These are phyloP conservation scores for Syngnathus scovelli DNA, from an alignment of 2,113 vertebrate genomes.

Conservation along the genomic window DNA sequence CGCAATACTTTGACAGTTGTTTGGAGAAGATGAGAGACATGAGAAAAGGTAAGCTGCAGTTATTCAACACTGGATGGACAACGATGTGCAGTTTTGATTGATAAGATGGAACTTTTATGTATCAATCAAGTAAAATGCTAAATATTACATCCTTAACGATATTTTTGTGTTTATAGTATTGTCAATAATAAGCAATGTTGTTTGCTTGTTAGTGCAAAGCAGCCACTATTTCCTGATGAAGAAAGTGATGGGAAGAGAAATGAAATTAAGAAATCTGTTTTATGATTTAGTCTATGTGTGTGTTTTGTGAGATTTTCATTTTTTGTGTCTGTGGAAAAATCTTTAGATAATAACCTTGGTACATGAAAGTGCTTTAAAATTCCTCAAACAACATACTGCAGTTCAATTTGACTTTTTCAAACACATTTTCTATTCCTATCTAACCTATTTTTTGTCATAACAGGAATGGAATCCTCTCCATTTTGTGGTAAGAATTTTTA, in stretches of 20 bases:
- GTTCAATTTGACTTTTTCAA: no score
- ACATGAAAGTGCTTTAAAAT: background rate
- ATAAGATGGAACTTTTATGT: background rate
- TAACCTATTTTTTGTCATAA: background rate
- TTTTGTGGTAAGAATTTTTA: background rate
- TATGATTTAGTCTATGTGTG: background rate
- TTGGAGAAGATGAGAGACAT: background rate
- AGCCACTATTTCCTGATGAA: background rate
- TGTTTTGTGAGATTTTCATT: background rate
- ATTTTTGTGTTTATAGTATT: background rate
- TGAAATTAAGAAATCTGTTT: background rate
- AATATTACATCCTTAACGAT: background rate
- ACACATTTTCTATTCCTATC: background rate
- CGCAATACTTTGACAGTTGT: background rate
- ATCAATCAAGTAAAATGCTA: background rate
- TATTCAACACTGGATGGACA: background rate
- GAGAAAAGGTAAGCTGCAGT: background rate
- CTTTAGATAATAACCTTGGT: background rate
- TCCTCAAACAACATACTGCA: background rate
- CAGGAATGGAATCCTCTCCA: background rate
- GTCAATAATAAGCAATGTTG: background rate
- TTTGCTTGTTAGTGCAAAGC: background rate
- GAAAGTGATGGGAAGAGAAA: background rate
- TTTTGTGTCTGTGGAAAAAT: background rate
- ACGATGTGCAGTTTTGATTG: background rate